phyloP scores from a whole-genome alignment of 2,888 invertebrate genomes.

The Amphipyra tragopoginis region DNA sequence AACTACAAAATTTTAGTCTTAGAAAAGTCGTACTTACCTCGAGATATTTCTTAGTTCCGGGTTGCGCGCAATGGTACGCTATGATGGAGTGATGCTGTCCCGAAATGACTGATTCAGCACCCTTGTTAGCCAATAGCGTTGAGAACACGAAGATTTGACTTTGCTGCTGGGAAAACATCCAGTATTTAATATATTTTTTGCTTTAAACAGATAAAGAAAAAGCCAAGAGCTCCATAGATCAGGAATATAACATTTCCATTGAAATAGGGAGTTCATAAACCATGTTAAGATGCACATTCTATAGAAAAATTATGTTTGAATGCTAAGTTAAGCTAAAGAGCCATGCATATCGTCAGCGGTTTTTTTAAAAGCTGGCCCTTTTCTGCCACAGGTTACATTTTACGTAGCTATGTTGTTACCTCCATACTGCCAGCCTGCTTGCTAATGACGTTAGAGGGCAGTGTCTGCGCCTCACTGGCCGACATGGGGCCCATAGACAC shows the following conservation, averaged over 20 bases:
- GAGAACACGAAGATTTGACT: slow-evolving; percentile 99
- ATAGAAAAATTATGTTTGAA: no score
- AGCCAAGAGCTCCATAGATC: no score
- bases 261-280: no score
- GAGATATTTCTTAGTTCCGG: slow-evolving; percentile 97
- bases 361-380: no score
- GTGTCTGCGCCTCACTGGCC: slow-evolving; percentile 92
- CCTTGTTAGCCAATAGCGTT: slow-evolving; percentile 97
- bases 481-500: slow-evolving; percentile 87
- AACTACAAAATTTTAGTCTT: not conserved
- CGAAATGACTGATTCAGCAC: slow-evolving; percentile 97
- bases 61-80: slow-evolving; percentile 98
- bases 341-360: no score
- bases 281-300: no score
- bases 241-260: not conserved
- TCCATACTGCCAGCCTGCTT: slow-evolving; percentile 95
- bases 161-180: slow-evolving; percentile 95
- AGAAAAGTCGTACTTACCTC: slow-evolving; percentile 90
- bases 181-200: slow-evolving; percentile 56
- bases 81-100: slow-evolving; percentile 98
- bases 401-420: slow-evolving; percentile 82
- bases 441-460: slow-evolving; percentile 94
- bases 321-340: no score
- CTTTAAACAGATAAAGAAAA: slow-evolving; percentile 5
- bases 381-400: slow-evolving; percentile 20